Conservation (phyloP, 2,888 invertebrate species). For the Theodoxus fluviatilis region DNA sequence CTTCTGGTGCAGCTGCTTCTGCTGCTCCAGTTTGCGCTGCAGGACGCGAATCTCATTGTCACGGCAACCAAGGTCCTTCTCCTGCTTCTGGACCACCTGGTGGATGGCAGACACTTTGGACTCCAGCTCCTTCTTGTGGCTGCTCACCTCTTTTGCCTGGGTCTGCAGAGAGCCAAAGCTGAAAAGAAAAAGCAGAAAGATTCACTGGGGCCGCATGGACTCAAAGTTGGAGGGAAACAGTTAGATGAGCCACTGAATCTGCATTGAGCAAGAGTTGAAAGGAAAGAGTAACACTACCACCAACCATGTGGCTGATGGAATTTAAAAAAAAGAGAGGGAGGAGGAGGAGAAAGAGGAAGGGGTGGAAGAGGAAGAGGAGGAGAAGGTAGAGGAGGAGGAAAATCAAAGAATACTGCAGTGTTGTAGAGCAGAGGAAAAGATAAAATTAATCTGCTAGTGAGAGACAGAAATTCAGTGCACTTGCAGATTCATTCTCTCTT, state of each 20-base stretch:
- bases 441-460: too few species aligned
- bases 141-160: conserved; percentile 50
- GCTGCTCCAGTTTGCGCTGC: conserved; percentile 38
- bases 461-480: too few species aligned
- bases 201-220: too few species aligned
- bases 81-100: conserved; percentile 37
- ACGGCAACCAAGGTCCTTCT: conserved; percentile 38
- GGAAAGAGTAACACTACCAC: neutral
- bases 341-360: too few species aligned
- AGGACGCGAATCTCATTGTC: conserved; percentile 40
- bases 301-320: neutral
- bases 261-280: neutral
- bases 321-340: too few species aligned
- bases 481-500: too few species aligned
- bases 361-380: too few species aligned
- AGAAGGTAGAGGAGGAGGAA: too few species aligned
- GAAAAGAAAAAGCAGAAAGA: conserved; percentile 25
- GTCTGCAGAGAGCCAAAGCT: conserved; percentile 47
- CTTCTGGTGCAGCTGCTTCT: conserved; percentile 38
- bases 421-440: too few species aligned
- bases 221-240: too few species aligned
- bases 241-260: too few species aligned
- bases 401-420: too few species aligned
- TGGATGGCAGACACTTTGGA: conserved; percentile 32
- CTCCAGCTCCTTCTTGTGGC: conserved; percentile 46